Evolutionary conservation across 2,797 vertebrate genomes (phyloP).

Genomic region (Moxostoma hubbsi): DNA sequence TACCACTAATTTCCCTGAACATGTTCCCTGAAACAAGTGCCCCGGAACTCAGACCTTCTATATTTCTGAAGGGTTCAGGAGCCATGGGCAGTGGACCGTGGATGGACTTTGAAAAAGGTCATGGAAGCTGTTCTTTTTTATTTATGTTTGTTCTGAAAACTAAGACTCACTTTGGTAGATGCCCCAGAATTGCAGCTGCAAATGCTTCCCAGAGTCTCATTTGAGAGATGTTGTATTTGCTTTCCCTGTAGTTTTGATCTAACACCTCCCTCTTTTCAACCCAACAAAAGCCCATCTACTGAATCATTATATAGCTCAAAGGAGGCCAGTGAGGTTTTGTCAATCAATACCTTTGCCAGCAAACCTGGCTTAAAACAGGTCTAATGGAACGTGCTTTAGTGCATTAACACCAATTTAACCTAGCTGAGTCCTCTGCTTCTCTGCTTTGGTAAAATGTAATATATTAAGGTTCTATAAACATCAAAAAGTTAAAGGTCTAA

Average conservation of each 20-base stretch:
- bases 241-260: conserved; percentile 9
- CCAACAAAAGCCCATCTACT: neutral
- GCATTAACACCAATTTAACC: conserved; percentile 1
- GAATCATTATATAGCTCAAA: conserved; percentile 22
- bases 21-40: conserved; percentile 72
- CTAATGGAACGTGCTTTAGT: conserved; percentile 28
- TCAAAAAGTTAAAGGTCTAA: neutral
- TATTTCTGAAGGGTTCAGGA: conserved; percentile 33
- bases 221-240: neutral
- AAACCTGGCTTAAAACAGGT: neutral
- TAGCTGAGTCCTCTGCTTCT: neutral
- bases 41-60: conserved; percentile 70
- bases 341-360: neutral
- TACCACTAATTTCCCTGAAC: conserved; percentile 65
- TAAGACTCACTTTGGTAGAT: conserved; percentile 9
- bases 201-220: neutral
- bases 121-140: conserved; percentile 7
- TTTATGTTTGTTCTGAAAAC: conserved; percentile 43
- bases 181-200: conserved; percentile 3
- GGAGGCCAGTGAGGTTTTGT: conserved; percentile 15
- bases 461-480: conserved; percentile 20
- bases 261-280: neutral
- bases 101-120: conserved; percentile 49
- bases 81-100: conserved; percentile 56
- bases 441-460: conserved; percentile 15